phyloP scores from a whole-genome alignment of 1,140 invertebrate species.

The Drosophila nigromelanica region DNA sequence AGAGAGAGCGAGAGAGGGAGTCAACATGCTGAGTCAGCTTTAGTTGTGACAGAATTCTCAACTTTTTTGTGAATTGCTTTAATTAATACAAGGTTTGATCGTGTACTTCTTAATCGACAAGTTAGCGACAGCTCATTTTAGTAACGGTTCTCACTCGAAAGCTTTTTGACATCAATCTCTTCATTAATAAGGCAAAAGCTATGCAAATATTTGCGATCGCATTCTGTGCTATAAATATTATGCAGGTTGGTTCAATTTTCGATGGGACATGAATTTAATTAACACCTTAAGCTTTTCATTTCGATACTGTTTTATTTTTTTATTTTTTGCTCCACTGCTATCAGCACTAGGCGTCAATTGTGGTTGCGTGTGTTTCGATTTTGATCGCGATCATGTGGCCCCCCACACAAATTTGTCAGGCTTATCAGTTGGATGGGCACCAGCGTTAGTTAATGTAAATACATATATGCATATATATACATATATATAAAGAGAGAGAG shows the following conservation, averaged over 20 bases:
- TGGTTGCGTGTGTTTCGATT: slow-evolving; percentile 31
- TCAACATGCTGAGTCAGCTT: too few species aligned
- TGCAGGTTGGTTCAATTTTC: slow-evolving; percentile 7
- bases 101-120: too few species aligned
- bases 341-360: slow-evolving; percentile 40
- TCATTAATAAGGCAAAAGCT: slow-evolving; percentile 24
- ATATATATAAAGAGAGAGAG: too few species aligned
- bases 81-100: too few species aligned
- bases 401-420: slow-evolving; percentile 72
- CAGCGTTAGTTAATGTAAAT: slow-evolving; percentile 10
- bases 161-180: neutral
- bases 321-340: slow-evolving; percentile 29
- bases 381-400: slow-evolving; percentile 67
- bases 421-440: slow-evolving; percentile 53
- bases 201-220: slow-evolving; percentile 28
- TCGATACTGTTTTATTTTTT: neutral
- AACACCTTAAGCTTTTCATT: slow-evolving; percentile 14
- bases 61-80: too few species aligned
- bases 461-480: neutral
- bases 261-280: slow-evolving; percentile 32
- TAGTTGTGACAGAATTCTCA: too few species aligned
- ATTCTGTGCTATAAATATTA: slow-evolving; percentile 8
- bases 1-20: neutral
- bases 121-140: too few species aligned
- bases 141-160: too few species aligned